A percentile compares a stretch with the other conserved stretches of the same genome.
Conservation (phyloP, 2,797 vertebrate species). For the Ambastaia sidthimunki region DNA sequence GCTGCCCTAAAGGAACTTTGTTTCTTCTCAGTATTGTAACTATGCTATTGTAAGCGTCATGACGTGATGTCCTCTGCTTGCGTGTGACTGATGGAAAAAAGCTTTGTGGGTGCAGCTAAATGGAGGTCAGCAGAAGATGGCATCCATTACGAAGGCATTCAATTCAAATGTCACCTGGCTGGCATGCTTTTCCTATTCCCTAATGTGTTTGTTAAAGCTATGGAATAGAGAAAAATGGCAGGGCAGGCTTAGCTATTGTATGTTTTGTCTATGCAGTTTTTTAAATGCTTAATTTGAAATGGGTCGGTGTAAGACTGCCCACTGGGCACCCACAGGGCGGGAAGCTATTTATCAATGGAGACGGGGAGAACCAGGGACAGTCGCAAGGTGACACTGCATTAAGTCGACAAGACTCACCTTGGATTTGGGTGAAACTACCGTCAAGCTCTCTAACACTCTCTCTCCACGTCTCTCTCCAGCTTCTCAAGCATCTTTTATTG, state of each 20-base stretch:
- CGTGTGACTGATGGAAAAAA: constrained; percentile 70
- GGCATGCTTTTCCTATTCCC: constrained; percentile 70
- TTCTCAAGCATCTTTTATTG: constrained; percentile 58
- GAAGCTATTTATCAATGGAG: constrained; percentile 61
- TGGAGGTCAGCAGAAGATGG: constrained; percentile 77
- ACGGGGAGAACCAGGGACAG: constrained; percentile 54
- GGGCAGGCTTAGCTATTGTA: constrained; percentile 49
- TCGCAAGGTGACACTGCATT: constrained; percentile 78
- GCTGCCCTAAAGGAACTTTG: constrained; percentile 54
- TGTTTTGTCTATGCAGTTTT: constrained; percentile 68
- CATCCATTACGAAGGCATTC: constrained; percentile 79
- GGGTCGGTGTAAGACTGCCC: constrained; percentile 56
- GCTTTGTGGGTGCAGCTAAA: constrained; percentile 72
- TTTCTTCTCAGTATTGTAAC: constrained; percentile 57
- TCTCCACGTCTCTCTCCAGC: constrained; percentile 5
- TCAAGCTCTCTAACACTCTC: constrained; percentile 19
- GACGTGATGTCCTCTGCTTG: constrained; percentile 73
- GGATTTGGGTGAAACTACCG: constrained; percentile 65
- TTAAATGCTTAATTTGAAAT: constrained; percentile 65
- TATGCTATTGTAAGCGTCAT: constrained; percentile 67
- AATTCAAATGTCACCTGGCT: constrained; percentile 81
- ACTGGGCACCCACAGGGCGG: constrained; percentile 28
- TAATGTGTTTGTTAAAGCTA: constrained; percentile 70
- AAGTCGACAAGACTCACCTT: constrained; percentile 75
- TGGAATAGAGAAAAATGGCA: constrained; percentile 49